Conservation (phyloP, 2,113 vertebrate genomes). For the Arenaria interpres region DNA sequence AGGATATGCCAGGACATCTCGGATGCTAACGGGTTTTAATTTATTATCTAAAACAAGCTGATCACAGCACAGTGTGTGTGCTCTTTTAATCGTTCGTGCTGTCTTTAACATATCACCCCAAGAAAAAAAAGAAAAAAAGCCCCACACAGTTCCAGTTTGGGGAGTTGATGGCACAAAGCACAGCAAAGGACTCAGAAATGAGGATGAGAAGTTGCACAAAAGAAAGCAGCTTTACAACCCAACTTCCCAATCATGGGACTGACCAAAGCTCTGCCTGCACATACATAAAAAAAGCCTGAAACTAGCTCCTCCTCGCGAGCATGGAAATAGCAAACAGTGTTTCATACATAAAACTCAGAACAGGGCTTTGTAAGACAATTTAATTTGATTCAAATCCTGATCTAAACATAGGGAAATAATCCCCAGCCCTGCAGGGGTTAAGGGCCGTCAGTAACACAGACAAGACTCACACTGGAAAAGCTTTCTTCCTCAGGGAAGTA, state of each 20-base stretch:
- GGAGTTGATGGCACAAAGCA: not conserved
- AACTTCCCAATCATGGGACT: not conserved
- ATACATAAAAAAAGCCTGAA: not conserved
- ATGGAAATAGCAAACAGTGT: not conserved
- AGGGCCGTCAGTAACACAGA: not conserved
- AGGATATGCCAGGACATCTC: conserved; percentile 31
- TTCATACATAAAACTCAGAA: not conserved
- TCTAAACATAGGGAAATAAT: not conserved
- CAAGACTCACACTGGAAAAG: not conserved
- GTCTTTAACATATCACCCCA: not conserved
- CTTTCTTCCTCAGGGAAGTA: not conserved
- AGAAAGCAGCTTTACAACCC: not conserved
- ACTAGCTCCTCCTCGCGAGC: not conserved
- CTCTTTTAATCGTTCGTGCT: not conserved
- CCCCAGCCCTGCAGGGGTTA: not conserved
- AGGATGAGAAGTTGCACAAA: not conserved
- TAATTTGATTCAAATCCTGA: not conserved
- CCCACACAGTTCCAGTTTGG: not conserved
- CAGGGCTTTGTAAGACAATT: not conserved
- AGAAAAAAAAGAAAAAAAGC: not conserved
- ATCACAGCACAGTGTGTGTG: not conserved
- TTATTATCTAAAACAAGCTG: conserved; percentile 18
- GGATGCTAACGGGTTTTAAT: conserved; percentile 10
- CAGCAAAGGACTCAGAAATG: not conserved
- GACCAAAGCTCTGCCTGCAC: not conserved